phyloP scores from a whole-genome alignment of 1,140 invertebrate genomes.

The Lordiphosa clarofinis region DNA sequence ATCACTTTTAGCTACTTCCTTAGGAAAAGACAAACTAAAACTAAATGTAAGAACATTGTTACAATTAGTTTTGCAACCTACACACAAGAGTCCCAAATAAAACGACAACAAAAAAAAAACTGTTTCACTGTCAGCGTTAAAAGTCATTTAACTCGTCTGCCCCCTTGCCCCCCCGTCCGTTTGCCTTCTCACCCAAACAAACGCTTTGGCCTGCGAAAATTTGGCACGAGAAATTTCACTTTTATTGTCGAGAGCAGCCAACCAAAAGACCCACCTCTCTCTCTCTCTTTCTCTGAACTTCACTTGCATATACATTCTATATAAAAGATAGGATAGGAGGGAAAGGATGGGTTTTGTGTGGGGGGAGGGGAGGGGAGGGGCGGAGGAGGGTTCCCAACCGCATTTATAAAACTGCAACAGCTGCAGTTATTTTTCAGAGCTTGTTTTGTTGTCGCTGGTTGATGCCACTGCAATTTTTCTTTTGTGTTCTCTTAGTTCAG shows the following conservation, averaged over 20 bases:
- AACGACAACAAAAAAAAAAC: too few relatives aligned
- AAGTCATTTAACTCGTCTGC: constrained; percentile 29
- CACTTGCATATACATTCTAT: constrained; percentile 8
- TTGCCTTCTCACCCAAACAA: constrained; percentile 14
- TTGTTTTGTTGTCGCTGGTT: constrained; percentile 50
- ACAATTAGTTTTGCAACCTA: constrained; percentile 60
- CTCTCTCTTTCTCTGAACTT: constrained; percentile 21
- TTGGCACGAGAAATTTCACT: constrained; percentile 49
- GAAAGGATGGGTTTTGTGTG: constrained; percentile 21
- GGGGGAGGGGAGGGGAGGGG: constrained; percentile 1
- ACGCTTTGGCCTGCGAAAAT: constrained; percentile 8
- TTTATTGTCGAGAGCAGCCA: constrained; percentile 34
- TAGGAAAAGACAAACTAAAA: constrained; percentile 8
- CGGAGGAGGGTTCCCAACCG: constrained; percentile 22
- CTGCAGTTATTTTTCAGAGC: constrained; percentile 68
- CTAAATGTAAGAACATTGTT: constrained; percentile 25
- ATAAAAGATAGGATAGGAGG: constrained; percentile 16
- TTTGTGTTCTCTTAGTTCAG: constrained; percentile 5
- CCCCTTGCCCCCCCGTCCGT: neutral
- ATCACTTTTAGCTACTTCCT: constrained; percentile 29
- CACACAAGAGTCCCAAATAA: constrained; percentile 21
- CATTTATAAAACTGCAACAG: constrained; percentile 76
- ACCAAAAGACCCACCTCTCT: constrained; percentile 18
- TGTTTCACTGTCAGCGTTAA: constrained; percentile 34
- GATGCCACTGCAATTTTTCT: constrained; percentile 31